These are phyloP conservation scores for Sander vitreus DNA, from an alignment of 2,113 vertebrate species.

Conservation along the genomic window DNA sequence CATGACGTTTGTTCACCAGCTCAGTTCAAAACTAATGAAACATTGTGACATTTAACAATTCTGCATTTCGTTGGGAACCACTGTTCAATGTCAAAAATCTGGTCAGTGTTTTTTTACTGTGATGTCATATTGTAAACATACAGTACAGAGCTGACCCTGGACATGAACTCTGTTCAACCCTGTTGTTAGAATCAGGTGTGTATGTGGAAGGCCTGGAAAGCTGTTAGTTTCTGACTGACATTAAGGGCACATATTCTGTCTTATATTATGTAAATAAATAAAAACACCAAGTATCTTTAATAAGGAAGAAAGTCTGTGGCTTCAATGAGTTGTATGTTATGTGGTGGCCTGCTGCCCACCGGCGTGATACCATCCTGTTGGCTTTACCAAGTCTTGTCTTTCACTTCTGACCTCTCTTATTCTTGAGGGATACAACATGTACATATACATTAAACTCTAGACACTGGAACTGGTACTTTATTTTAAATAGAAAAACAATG, in stretches of 20 bases:
- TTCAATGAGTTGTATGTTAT: not conserved
- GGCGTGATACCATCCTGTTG: not conserved
- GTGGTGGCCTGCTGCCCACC: not conserved
- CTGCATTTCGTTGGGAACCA: not conserved
- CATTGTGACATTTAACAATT: not conserved
- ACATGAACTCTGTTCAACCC: conserved; percentile 41
- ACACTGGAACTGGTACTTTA: no score
- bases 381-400: not conserved
- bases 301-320: conserved; percentile 62
- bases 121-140: conserved; percentile 21
- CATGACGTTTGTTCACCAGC: conserved; percentile 19
- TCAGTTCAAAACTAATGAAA: conserved; percentile 17
- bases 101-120: conserved; percentile 31
- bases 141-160: conserved; percentile 27
- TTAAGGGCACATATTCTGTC: conserved; percentile 76
- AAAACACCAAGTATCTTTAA: conserved; percentile 79
- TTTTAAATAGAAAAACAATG: not conserved
- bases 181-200: conserved; percentile 47
- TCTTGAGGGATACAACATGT: not conserved
- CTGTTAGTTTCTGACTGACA: conserved; percentile 69
- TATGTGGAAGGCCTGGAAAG: conserved; percentile 49
- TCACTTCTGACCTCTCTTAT: not conserved
- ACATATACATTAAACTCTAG: no score
- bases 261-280: conserved; percentile 79
- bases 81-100: not conserved